Evolutionary conservation across 2,797 vertebrate genomes (phyloP), one percentile per base, ranked within the genome.

Genomic region (Novumbra hubbsi): DNA sequence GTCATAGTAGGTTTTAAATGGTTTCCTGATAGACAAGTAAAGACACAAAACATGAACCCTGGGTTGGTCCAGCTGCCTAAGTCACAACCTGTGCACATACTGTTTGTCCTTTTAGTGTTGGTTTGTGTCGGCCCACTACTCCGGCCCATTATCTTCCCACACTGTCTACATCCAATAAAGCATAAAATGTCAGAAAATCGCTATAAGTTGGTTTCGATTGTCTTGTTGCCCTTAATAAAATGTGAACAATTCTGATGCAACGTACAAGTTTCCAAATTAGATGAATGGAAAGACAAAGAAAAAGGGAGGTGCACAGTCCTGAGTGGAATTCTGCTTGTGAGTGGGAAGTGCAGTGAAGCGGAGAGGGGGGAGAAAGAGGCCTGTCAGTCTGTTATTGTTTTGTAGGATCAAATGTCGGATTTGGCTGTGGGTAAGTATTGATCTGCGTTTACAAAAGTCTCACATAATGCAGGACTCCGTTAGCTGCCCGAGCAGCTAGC

Each of bases 381-480:
- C 73, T 78, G 81, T 76, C 78, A 81, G 84, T 85, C 84, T 83
- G 63, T 83, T 68, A 77, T 82, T 79, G 84, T 85, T 85, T 85
- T 80, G 81, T 84, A 78, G 85, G 87, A 90, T 92, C 89, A 55
- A 84, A 87, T 91, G 85, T 91, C 91, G 67, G 80, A 84, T 88
- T 83, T 85, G 80, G 80, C 84, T 78, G 81, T 86, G 84, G 81
- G 84, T 76, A 76, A 80, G 5, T 87, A 93, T 92, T 2, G 89
- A 93, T 90, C 76, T 73, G 79, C 86, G 82, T 85, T 87, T 90
- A 88, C 89, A 86, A 89, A 90, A 85, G 84, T 87, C 85, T 80
- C 63, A 15, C 74, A 63, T 41, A 41, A 2, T 68, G 68, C 80
- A 82, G 38, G 32, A 88, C 85, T 92, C 88, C 88, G 91, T 91